Evolutionary conservation across 2,888 invertebrate genomes (phyloP), one percentile per base, ranked within the genome.

Genomic region (Tuta absoluta): DNA sequence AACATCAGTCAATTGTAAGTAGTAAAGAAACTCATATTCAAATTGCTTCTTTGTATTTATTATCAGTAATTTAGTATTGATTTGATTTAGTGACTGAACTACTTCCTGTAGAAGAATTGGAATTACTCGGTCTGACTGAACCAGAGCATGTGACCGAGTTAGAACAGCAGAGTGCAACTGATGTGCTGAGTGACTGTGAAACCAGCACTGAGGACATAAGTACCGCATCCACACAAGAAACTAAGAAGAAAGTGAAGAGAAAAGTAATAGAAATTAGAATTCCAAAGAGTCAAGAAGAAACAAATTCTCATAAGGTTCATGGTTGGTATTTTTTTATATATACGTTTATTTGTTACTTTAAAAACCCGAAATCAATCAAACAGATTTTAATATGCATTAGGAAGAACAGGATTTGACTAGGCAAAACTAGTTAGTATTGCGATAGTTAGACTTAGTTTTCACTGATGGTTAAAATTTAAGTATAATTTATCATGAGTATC

Each of bases 1-100:
- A 11, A 33, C 53, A 12, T 66, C 66, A 41, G 41, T 62, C 21
- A 56, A 59, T 2, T 8, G 65, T 65, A 48, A 65, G 65, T 56
- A 8, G n/a, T n/a, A n/a, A n/a, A n/a, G n/a, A n/a, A 4, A 49
- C 19, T 45, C 45, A 45, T 14, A 14, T 11, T 28, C 28, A 23
- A 28, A 21, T 56, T 14, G 4, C 12, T 4, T 33, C 33, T 33
- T 33, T 33, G 1, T 7, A 33, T 7, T 33, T 8, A 33, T 33
- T 33, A 7, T n/a, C n/a, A n/a, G n/a, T n/a, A 19, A 7, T 12
- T 14, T 57, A 14, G 5, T 57, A 10, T 7, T 51, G 1, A 21
- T 21, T 51, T 41, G 45, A 23, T 60, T 45, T 14, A 60, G 60
- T 60, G 45, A 4, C 45, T 2, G 17, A 60, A 24, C 10, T 60